Base-by-base conservation (phyloP, 23 tunicate genomes). In the Trididemnum miniatum region DNA sequence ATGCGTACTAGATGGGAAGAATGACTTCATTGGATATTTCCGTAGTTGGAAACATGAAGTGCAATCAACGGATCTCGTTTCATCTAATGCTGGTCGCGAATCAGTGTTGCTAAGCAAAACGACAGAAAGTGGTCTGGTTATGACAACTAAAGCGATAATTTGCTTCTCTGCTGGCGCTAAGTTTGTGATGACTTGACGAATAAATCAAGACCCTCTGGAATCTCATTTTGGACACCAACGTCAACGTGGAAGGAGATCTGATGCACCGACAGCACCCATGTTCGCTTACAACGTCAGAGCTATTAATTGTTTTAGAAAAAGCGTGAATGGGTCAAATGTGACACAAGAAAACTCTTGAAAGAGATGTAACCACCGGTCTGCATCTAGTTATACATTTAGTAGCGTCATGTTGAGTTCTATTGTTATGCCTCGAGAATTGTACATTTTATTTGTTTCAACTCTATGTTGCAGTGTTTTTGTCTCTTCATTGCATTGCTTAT, bases 201-300 rank as follows among this genome's bases (percentile, higher is more conserved):
- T 33, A 31, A 67, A 67, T 67, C 75, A 67, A 30, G 75, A 67
- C 38, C 75, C 38, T 12, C 38, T 67, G 4, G 75, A 67, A 67
- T 5, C 38, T 31, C 75, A 67, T 32, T 67, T 67, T 67, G 75
- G 38, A 5, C 75, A 67, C 18, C 75, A 67, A 33, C 75, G 75
- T 32, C 75, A 67, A 67, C 22, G 75, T 5, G 75, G 75, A 67
- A 5, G 37, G 37, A 20, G 75, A 31, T 67, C 20, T 4, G 75
- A 67, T 32, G 75, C 75, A 31, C 75, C 75, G 32, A 67, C 75
- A 32, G 75, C 54, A 44, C 54, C 54, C 54, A 15, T 44, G 54
- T 44, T 44, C 54, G 54, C 54, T 44, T 44, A 44, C 54, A 44
- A 44, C 29, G 29, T 62, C 67, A 62, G 54, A 44, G 54, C 54